Base-by-base conservation (phyloP, 2,797 vertebrate genomes). In the Pseudomugil tenellus region DNA sequence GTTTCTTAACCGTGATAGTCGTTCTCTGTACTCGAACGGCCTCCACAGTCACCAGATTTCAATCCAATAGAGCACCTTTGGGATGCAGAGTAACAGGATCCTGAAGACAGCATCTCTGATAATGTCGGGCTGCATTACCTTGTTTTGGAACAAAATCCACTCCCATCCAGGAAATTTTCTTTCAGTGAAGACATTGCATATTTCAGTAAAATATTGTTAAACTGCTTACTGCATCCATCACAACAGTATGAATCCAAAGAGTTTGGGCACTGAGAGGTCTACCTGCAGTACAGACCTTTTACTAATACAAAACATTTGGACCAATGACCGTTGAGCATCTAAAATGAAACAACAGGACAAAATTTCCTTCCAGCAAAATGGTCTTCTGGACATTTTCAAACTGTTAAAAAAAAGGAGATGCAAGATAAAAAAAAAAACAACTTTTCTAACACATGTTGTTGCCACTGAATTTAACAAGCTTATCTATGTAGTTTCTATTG, bases 1-100 rank as follows among this genome's bases (percentile, higher is more conserved):
- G 7, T 56, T 67, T 61, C 31, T 73, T 61, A 7, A 73, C 56
- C 57, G 51, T 51, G 5, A 60, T 32, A 32, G 25, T 56, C 9
- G 49, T 13, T 19, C 56, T 9, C 37, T 2, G 12, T 17, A 28
- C 31, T 70, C 39, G 7, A 41, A 41, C 7, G 39, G 35, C 12
- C 35, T 37, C 12, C 35, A 37, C 35, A 39, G 37, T 39, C 37
- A 39, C 14, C 37, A 39, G 14, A 39, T 39, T 11, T 39, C 14
- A 6, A 14, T 39, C 37, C 14, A 41, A 19, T 19, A 19, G 6
- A 41, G 17, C 17, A 8, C 6, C 2, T 41, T 43, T 43, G 41
- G 19, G n/a, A 48, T 21, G n/a, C 11, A 9, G 9, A 4, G 3
- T 19, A 21, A 21, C 9, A 11, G 43, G 3, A 21, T 3, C 43